Conservation (phyloP, 2,113 vertebrate species). For the Tetrax tetrax region DNA sequence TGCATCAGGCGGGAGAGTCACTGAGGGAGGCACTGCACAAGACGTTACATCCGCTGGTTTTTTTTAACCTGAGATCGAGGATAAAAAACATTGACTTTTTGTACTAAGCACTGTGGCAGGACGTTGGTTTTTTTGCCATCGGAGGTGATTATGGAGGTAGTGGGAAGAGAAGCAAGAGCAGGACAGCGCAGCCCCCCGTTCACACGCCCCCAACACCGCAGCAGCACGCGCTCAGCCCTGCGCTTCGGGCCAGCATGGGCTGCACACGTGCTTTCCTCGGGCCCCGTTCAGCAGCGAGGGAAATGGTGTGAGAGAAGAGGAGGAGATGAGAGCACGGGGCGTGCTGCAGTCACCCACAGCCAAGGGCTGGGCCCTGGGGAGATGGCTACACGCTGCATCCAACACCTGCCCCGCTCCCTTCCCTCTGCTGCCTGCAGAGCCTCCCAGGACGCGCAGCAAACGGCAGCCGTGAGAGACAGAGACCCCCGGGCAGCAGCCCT, state of each 20-base stretch:
- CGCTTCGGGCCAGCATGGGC: not conserved
- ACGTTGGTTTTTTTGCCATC: not conserved
- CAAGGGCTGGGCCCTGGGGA: no score
- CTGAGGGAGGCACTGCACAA: not conserved
- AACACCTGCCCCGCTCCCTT: no score
- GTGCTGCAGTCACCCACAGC: not conserved
- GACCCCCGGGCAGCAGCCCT: no score
- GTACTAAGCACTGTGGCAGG: not conserved
- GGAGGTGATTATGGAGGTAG: not conserved
- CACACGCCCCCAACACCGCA: no score
- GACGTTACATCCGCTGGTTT: not conserved
- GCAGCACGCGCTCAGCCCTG: fast-evolving
- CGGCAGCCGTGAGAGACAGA: no score
- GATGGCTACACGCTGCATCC: no score
- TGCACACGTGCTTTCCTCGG: fast-evolving
- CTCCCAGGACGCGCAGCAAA: no score
- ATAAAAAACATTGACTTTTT: not conserved
- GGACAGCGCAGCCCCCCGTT: fast-evolving
- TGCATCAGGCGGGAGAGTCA: slow-evolving; percentile 23
- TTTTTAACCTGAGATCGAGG: not conserved
- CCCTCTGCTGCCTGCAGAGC: no score
- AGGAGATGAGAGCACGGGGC: not conserved
- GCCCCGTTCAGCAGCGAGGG: not conserved
- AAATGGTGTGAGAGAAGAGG: not conserved
- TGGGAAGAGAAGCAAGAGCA: not conserved